These are phyloP conservation scores for Phenganax subtilis DNA, from an alignment of 92 coral and sea anemone genomes.

Conservation along the genomic window DNA sequence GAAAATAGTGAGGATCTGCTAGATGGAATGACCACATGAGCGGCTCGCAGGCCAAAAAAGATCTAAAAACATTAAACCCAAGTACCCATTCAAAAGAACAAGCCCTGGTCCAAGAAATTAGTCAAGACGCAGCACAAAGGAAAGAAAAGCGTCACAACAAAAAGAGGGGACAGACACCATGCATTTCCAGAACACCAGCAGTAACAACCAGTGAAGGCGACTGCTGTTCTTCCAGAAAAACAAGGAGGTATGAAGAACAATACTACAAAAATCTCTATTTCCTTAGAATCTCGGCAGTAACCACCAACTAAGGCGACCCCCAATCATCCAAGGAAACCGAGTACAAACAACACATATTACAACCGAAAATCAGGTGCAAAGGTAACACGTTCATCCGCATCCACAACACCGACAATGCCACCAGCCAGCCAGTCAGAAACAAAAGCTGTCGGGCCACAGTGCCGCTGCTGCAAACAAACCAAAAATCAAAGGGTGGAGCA, in stretches of 20 bases:
- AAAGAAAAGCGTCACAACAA: too few species aligned
- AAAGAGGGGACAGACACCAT: neutral
- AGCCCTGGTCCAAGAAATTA: too few species aligned
- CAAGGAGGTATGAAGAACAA: neutral
- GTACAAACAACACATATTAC: neutral
- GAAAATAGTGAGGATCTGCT: too few species aligned
- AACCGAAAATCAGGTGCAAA: neutral
- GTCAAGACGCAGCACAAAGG: too few species aligned
- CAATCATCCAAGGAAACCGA: too few species aligned
- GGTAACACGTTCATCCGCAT: neutral
- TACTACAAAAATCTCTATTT: too few species aligned
- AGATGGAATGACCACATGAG: too few species aligned
- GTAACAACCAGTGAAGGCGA: conserved; percentile 10
- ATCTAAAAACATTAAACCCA: too few species aligned
- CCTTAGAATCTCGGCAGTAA: too few species aligned
- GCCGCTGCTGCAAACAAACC: neutral
- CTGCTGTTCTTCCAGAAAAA: neutral
- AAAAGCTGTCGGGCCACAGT: neutral
- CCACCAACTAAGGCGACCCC: too few species aligned
- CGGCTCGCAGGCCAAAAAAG: too few species aligned
- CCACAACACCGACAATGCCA: neutral
- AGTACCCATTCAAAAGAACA: too few species aligned
- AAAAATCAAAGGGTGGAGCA: neutral
- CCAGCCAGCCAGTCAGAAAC: conserved; percentile 11
- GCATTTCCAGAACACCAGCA: neutral